Evolutionary conservation across 2,888 invertebrate genomes (phyloP), one percentile per base, ranked within the genome.

Genomic region (Mylabris sibirica): DNA sequence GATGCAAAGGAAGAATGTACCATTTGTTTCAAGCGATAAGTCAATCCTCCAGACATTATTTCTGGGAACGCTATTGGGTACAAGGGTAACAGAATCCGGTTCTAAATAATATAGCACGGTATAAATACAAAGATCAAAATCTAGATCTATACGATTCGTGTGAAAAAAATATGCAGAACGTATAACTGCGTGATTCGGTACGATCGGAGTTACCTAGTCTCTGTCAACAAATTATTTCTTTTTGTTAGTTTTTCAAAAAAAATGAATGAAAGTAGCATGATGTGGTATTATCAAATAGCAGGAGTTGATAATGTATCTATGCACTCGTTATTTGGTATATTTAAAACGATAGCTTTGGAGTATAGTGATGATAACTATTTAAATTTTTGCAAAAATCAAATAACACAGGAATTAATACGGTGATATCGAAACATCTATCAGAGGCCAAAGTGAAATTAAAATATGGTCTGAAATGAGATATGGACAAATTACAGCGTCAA

Each of bases 251-350:
- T 34, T 34, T 34, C 34, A 63, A 63, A n/a, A n/a, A n/a, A n/a
- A n/a, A n/a, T n/a, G n/a, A n/a, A n/a, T n/a, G n/a, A n/a, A n/a
- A n/a, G n/a, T n/a, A n/a, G n/a, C n/a, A n/a, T n/a, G n/a, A n/a
- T n/a, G n/a, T 20, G 68, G 22, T 67, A 63, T 60, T 49, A 66
- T 62, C 24, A 69, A 62, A 63, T 65, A 66, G 38, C 61, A 65
- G 38, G 67, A 67, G 61, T 63, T 67, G 30, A 59, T 65, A 20
- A 9, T 64, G 2, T 64, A 8, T 64, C 64, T 49, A 34, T 64
- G 5, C 22, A 22, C 9, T 26, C 9, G 9, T 57, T 57, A 14
- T 8, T 38, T 11, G 38, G 11, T 8, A 11, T 38, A 38, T 38
- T 38, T 38, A 38, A 38, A 38, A 38, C 38, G 9, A 38, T 11